Conservation (phyloP, 2,797 vertebrate genomes). For the Anableps anableps region DNA sequence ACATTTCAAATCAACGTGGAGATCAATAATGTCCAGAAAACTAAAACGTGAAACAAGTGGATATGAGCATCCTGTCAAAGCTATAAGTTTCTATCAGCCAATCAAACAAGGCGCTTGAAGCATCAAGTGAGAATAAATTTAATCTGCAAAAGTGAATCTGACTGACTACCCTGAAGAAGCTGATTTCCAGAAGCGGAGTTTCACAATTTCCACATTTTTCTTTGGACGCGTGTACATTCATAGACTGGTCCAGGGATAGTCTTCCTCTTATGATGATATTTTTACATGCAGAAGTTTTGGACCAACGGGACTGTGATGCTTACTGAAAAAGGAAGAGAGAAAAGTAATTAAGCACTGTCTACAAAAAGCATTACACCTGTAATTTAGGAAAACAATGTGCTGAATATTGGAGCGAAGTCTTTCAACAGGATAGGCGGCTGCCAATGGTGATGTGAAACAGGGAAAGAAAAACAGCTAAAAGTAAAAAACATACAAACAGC, state of each 20-base stretch:
- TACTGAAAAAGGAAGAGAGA: constrained; percentile 9
- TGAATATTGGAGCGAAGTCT: not conserved
- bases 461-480: not conserved
- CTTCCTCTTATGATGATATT: constrained; percentile 1
- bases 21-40: not conserved
- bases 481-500: not conserved
- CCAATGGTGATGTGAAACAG: not conserved
- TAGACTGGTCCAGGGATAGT: not conserved
- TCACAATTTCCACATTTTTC: not conserved
- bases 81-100: not conserved
- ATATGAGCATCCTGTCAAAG: not conserved
- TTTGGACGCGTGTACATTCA: not conserved
- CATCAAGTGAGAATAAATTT: not conserved
- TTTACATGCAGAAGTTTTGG: constrained; percentile 6
- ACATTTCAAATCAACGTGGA: not conserved
- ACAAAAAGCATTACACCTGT: not conserved
- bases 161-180: not conserved
- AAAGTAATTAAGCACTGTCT: not conserved
- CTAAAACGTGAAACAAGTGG: not conserved
- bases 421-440: not conserved
- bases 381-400: not conserved
- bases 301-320: rapidly evolving
- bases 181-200: not conserved
- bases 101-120: not conserved
- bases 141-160: not conserved